Base-by-base conservation (phyloP, 2,888 invertebrate species). In the Timema podura region DNA sequence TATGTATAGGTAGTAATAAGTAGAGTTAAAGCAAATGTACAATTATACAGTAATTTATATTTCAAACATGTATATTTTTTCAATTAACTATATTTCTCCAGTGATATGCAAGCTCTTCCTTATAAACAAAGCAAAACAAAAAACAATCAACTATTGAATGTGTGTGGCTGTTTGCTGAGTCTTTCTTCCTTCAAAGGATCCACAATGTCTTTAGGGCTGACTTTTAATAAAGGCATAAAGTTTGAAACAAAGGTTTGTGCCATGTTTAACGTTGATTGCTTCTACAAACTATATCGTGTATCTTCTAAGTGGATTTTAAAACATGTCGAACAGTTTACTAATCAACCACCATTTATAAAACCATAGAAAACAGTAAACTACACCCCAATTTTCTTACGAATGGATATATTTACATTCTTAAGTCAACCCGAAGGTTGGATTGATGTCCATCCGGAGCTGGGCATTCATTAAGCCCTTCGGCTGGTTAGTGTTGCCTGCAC, bases 101-200 rank as follows among this genome's bases (percentile, higher is more conserved):
- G 74, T 74, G 74, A 74, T 74, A 72, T 61, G 65, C 65, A 72
- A 69, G 74, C 71, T 74, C 74, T 74, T 74, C 74, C 74, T 74
- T 70, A 69, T 66, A 61, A 61, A 61, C 61, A 61, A 61, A 61
- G 45, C 61, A 30, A 30, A 30, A 30, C 30, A 30, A 30, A 30
- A 61, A 61, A 69, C 69, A 69, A 66, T 69, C 69, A 68, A 49
- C 61, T 44, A 49, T 48, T 47, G 66, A 49, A 13, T 66, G 16
- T 66, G 6, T 66, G 66, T n/a, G 13, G 10, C 30, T 66, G 66
- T n/a, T 15, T 65, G 65, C 30, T 2, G n/a, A 30, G 45, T 5
- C 51, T 13, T 51, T 51, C n/a, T 51, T 51, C 13, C 51, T 13
- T 13, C n/a, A 51, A 51, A 64, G 45, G 44, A 46, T 44, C 46